Percentiles rank a stretch among this genome's conserved stretches.
Evolutionary conservation across 2,797 vertebrate genomes (phyloP).

Genomic region (Gila robusta): DNA sequence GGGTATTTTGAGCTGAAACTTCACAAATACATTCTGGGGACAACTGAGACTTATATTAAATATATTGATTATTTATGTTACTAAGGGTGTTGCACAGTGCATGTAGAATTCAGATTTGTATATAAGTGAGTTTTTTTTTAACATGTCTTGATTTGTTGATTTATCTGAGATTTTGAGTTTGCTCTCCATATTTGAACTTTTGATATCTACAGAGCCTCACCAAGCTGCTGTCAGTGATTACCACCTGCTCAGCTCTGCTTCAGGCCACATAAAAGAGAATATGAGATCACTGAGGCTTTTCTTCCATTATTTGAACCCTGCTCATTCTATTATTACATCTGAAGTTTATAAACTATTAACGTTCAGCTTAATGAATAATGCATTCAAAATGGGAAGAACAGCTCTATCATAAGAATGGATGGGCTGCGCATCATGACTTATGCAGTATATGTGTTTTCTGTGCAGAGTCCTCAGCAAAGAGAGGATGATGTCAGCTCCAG

Average conservation of each 20-base stretch:
- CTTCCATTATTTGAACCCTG: constrained; percentile 51
- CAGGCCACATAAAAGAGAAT: constrained; percentile 47
- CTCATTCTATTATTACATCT: constrained; percentile 60
- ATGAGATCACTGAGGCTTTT: constrained; percentile 45
- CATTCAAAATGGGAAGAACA: constrained; percentile 35
- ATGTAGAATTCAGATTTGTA: too few species aligned
- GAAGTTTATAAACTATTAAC: constrained; percentile 69
- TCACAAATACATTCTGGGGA: too few species aligned
- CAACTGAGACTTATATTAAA: too few species aligned
- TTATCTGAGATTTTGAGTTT: neutral
- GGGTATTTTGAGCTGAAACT: too few species aligned
- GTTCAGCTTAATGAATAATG: constrained; percentile 67
- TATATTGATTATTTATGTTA: too few species aligned
- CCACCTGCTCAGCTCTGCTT: constrained; percentile 45
- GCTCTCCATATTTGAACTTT: constrained; percentile 10
- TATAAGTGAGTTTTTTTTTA: too few species aligned
- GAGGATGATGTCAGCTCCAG: constrained; percentile 95
- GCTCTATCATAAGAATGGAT: constrained; percentile 53
- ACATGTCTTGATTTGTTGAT: neutral
- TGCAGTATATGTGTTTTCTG: constrained; percentile 89
- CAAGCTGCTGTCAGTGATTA: constrained; percentile 29
- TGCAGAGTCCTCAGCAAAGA: constrained; percentile 95
- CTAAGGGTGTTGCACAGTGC: too few species aligned
- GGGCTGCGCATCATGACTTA: constrained; percentile 52
- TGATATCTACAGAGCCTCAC: constrained; percentile 31